Base-by-base conservation (phyloP, 23 tunicate genomes). In the Phallusia fumigata region DNA sequence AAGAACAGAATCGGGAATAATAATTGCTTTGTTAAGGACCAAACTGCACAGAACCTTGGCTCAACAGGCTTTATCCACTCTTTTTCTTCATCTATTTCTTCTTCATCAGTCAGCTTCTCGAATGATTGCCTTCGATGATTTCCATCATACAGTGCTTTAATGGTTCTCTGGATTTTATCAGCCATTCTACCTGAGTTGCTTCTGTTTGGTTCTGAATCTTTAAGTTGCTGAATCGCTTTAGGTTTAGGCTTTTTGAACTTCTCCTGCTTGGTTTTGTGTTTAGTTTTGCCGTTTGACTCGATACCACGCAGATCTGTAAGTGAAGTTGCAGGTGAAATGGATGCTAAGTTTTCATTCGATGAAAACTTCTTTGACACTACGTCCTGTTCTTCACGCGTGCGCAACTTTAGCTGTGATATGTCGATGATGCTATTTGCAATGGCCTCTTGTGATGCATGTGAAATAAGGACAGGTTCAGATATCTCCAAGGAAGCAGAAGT, bases 141-240 rank as follows among this genome's bases (percentile, higher is more conserved):
- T 19, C 92, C 87, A 52, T 88, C 92, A 52, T 88, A 88, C 80
- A 94, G 81, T 16, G 98, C 94, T 26, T 84, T 74, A 30, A 89
- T 94, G 35, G 94, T 94, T 8, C 87, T 79, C 51, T 94, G 98
- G 65, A 94, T 94, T 65, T 88, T 82, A 6, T 88, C 94, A 16
- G 98, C 94, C 98, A 89, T 94, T 80, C 86, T 94, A 52, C 88
- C 82, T 33, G 83, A 77, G 22, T 65, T 76, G 50, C 53, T 30
- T 24, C 69, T 24, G 13, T 24, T 58, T 18, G 76, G 33, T 32
- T 81, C 36, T 0, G 72, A 81, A 6, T 81, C 84, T 65, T 81
- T 81, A 0, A 65, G 22, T 24, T 53, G 18, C 12, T 81, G 76
- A 3, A 65, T 22, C 2, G 84, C 69, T 32, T 34, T 65, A 21